Evolutionary conservation across 2,888 invertebrate genomes (phyloP), one percentile per base, ranked within the genome.

Genomic region (Melanargia galathea): DNA sequence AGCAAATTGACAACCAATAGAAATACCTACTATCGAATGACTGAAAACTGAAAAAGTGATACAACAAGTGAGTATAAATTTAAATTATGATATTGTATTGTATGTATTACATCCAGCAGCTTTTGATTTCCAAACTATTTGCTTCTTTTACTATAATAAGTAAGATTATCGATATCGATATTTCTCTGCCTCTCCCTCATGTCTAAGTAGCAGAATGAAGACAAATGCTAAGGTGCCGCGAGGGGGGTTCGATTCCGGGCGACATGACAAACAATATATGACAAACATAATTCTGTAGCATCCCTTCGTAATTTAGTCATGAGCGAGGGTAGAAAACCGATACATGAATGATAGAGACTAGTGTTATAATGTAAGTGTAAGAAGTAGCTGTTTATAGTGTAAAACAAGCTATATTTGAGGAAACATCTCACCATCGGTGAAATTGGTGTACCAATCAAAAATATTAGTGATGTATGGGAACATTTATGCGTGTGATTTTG

Each of bases 221-320:
- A 91, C 87, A 87, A 91, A 91, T 90, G 90, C 84, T 81, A 74
- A 75, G 72, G 76, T 81, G 72, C 76, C 77, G 75, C 72, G 75
- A 78, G 75, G 75, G 84, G 78, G 80, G 79, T 86, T 84, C 87
- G 87, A 86, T 87, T 78, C 77, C 77, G 80, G 83, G 81, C 75
- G 78, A 78, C 87, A 89, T 90, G 90, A 90, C 90, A 90, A 91
- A 91, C 87, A 87, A 85, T 85, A 85, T 88, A 90, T 89, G 90
- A 90, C 90, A 88, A 76, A 88, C 87, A 88, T 90, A 90, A 89
- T 86, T 88, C 83, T 77, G 79, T 83, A 80, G 81, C 79, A 76
- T 75, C 75, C 77, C 79, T 83, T 81, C 82, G 75, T 88, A 80
- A 86, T 80, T 87, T 82, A 86, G 79, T 84, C 82, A 84, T 84